These are phyloP conservation scores for Kryptolebias ocellatus DNA, from an alignment of 2,797 vertebrate species.

Conservation along the genomic window DNA sequence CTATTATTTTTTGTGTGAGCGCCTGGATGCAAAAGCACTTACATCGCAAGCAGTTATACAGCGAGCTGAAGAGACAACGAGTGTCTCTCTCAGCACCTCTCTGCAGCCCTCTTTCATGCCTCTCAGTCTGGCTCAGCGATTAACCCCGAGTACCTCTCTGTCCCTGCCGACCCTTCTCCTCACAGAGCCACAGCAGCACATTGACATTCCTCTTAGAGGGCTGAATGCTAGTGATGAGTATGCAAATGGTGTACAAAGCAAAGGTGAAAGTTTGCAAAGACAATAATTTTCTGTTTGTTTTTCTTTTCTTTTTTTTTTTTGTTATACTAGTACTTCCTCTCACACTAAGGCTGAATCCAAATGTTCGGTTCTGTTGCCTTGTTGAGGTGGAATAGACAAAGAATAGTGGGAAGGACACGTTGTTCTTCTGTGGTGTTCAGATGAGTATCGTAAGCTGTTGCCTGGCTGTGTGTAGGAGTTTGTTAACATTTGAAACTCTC, in stretches of 20 bases:
- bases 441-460: conserved; percentile 40
- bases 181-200: conserved; percentile 48
- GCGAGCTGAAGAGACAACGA: conserved; percentile 64
- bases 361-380: conserved; percentile 25
- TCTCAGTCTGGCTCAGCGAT: conserved; percentile 78
- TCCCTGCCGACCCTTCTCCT: conserved; percentile 61
- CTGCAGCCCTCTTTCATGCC: conserved; percentile 74
- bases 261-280: conserved; percentile 42
- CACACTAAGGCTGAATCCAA: conserved; percentile 30
- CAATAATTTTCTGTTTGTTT: conserved; percentile 29
- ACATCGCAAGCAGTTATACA: conserved; percentile 65
- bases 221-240: conserved; percentile 77
- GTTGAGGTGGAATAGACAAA: conserved; percentile 32
- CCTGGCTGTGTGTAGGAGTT: conserved; percentile 68
- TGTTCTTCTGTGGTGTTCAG: conserved; percentile 29
- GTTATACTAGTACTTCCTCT: conserved; percentile 14
- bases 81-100: conserved; percentile 74
- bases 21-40: conserved; percentile 47
- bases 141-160: conserved; percentile 69
- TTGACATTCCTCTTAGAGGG: conserved; percentile 63
- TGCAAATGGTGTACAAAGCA: conserved; percentile 54
- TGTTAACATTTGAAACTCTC: conserved; percentile 69
- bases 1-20: conserved; percentile 31
- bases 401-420: conserved; percentile 27
- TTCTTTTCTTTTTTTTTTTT: conserved; percentile 36